These are phyloP conservation scores for Pammene fasciana DNA, from an alignment of 2,888 invertebrate genomes.

Conservation along the genomic window DNA sequence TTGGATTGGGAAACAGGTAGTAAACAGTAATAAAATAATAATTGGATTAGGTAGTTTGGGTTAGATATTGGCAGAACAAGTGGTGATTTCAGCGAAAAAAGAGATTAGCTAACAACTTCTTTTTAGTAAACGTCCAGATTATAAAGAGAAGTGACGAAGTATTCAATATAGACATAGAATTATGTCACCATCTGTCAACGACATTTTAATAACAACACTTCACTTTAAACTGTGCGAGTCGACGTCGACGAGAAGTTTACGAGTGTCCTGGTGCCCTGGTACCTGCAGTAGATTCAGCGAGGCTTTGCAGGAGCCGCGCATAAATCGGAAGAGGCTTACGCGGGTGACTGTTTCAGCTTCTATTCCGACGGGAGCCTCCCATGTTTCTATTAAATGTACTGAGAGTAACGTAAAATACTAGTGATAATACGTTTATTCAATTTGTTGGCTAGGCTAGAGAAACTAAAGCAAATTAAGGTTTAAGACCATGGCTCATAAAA, in stretches of 20 bases:
- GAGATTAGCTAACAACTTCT: too few species aligned
- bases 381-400: conserved; percentile 17
- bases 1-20: too few species aligned
- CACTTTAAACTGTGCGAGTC: conserved; percentile 17
- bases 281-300: conserved; percentile 54
- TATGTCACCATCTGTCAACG: neutral
- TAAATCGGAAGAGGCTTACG: conserved; percentile 67
- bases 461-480: too few species aligned
- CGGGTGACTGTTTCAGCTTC: conserved; percentile 61
- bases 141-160: too few species aligned
- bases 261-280: conserved; percentile 48
- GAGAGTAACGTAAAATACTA: neutral
- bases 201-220: conserved; percentile 1
- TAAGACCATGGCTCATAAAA: too few species aligned
- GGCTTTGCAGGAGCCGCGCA: conserved; percentile 55
- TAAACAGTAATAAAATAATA: too few species aligned
- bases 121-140: too few species aligned
- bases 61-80: too few species aligned
- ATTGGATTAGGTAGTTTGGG: too few species aligned
- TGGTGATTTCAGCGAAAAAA: too few species aligned
- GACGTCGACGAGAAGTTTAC: conserved; percentile 51
- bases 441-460: too few species aligned
- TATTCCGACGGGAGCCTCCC: conserved; percentile 52
- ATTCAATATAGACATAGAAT: neutral
- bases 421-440: too few species aligned